Base-by-base conservation (phyloP, 2,888 invertebrate genomes). In the Perizoma affinitatum region DNA sequence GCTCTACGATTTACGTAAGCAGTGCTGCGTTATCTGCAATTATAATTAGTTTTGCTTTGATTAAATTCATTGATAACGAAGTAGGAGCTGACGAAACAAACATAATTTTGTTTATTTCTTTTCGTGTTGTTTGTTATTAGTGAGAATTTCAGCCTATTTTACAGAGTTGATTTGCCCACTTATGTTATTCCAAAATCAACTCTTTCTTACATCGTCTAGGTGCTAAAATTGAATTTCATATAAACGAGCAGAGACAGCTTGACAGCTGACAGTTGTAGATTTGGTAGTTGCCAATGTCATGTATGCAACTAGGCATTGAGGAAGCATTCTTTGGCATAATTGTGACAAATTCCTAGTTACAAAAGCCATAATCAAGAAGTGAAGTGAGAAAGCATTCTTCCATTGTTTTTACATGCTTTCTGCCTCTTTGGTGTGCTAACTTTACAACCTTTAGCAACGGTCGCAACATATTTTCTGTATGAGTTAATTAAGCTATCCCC, bases 21-120 rank as follows among this genome's bases (percentile, higher is more conserved):
- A 58, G 8, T 44, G 51, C 72, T 76, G 78, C 82, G 81, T 89
- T 91, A 90, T 90, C 90, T 88, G 73, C 84, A 88, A 88, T 87
- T 86, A 67, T 86, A 90, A 90, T 89, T 84, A 85, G 76, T 70
- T 76, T 70, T 67, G 72, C 71, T 79, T 78, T 83, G 84, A 86
- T 86, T 83, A 75, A 68, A 75, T 67, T 70, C 71, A 67, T 66
- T 76, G 80, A 78, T 82, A 82, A 75, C 68, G 51, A 48, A 36
- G 54, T 50, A 60, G 36, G 56, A 42, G 63, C 67, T 76, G 75
- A 77, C 72, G 75, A 73, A 74, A 73, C 53, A 43, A 62, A 55
- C 45, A 63, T 54, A 50, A 56, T 53, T 67, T 66, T 22, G 35
- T 61, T 68, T 68, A 65, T 66, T 63, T 54, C 53, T 45, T 51